These are phyloP conservation scores for Amiota mariae DNA, from an alignment of 2,888 invertebrate species.

Conservation along the genomic window DNA sequence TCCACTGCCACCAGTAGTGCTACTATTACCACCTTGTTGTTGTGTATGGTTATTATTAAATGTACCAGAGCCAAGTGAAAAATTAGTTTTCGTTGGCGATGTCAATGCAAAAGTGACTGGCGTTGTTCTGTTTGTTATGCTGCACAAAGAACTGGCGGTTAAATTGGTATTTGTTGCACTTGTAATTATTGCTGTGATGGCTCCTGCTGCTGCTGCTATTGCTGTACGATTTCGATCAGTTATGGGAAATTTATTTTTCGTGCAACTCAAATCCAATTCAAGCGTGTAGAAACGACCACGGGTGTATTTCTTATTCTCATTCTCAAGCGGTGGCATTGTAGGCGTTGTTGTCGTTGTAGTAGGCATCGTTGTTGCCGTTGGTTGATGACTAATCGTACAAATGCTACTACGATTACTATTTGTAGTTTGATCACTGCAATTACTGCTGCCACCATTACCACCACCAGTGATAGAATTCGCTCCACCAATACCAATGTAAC, in stretches of 20 bases:
- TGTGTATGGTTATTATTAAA: not conserved
- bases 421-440: slow-evolving; percentile 48
- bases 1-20: not conserved
- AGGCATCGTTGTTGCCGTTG: slow-evolving; percentile 28
- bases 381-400: slow-evolving; percentile 51
- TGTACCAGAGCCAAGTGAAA: not conserved
- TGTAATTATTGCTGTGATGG: slow-evolving; percentile 40
- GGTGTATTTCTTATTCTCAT: slow-evolving; percentile 68
- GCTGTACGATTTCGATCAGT: slow-evolving; percentile 66
- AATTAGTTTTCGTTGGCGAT: not conserved
- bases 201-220: slow-evolving; percentile 27
- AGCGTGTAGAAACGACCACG: slow-evolving; percentile 72
- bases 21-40: not conserved
- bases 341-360: slow-evolving; percentile 36
- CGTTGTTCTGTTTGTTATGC: not conserved
- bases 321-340: slow-evolving; percentile 52
- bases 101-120: not conserved
- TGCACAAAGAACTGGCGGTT: not conserved
- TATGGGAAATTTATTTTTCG: slow-evolving; percentile 78
- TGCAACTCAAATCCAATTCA: slow-evolving; percentile 76
- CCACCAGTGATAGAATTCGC: slow-evolving; percentile 22
- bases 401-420: slow-evolving; percentile 54
- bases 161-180: slow-evolving; percentile 15
- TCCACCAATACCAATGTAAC: slow-evolving; percentile 8
- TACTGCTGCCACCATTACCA: slow-evolving; percentile 28